These are phyloP conservation scores for Tinea pellionella DNA, from an alignment of 2,888 invertebrate genomes.

Conservation along the genomic window DNA sequence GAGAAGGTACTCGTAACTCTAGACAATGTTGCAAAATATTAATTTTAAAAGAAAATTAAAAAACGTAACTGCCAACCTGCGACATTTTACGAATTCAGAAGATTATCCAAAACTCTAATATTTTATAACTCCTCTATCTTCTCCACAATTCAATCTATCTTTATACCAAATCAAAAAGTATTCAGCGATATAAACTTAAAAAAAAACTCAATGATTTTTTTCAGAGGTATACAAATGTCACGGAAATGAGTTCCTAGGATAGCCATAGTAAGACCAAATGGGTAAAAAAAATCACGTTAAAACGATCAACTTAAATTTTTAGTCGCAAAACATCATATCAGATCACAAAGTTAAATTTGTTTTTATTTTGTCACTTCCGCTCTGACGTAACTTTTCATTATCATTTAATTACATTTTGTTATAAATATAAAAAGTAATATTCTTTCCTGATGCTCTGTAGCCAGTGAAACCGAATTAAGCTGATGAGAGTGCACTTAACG, in stretches of 20 bases:
- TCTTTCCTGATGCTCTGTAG: background rate
- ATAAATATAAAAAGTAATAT: background rate
- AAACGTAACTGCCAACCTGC: background rate
- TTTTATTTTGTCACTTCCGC: background rate
- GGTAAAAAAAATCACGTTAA: too few species aligned
- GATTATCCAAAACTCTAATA: too few species aligned
- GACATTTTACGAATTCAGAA: too few species aligned
- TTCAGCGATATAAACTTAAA: too few species aligned
- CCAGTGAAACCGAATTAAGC: background rate
- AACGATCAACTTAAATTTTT: too few species aligned
- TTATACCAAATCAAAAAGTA: too few species aligned
- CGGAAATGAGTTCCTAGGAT: too few species aligned
- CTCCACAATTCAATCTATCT: too few species aligned
- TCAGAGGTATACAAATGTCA: too few species aligned
- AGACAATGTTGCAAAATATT: conserved; percentile 7
- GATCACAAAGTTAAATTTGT: background rate
- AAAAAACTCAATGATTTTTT: too few species aligned
- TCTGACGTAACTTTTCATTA: background rate
- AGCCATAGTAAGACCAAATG: too few species aligned
- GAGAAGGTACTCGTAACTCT: background rate
- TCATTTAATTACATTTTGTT: background rate
- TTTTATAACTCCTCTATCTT: too few species aligned
- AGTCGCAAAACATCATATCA: background rate
- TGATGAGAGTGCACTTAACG: background rate
- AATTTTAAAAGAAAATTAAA: background rate